phyloP scores from a whole-genome alignment of 2,888 invertebrate species.

The Vanessa cardui region DNA sequence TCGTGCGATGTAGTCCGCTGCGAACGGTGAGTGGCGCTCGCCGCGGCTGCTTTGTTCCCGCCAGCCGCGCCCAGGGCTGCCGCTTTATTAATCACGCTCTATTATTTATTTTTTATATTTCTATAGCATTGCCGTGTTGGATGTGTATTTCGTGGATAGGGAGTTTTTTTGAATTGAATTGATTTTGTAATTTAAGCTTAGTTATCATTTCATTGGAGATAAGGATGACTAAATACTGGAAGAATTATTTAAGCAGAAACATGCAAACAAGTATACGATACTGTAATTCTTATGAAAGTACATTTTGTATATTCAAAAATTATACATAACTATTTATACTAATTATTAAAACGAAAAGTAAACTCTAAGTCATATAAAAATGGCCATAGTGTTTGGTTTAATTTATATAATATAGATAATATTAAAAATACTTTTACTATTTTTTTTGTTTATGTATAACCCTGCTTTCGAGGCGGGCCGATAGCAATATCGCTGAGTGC shows the following conservation, averaged over 20 bases:
- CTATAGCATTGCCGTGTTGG: constrained; percentile 20
- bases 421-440: neutral
- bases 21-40: constrained; percentile 70
- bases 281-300: too few species aligned
- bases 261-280: too few species aligned
- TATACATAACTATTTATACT: too few species aligned
- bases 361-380: neutral
- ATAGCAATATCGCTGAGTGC: constrained; percentile 80
- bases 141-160: constrained; percentile 3
- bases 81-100: constrained; percentile 41
- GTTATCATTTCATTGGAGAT: neutral
- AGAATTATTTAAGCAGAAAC: neutral
- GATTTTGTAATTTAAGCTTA: neutral
- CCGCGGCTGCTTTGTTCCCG: constrained; percentile 78
- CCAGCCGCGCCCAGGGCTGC: constrained; percentile 70
- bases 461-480: constrained; percentile 64
- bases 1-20: constrained; percentile 45
- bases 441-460: constrained; percentile 10
- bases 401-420: neutral
- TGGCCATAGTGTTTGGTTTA: too few species aligned
- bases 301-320: too few species aligned
- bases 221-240: neutral
- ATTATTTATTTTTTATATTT: constrained; percentile 42
- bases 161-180: constrained; percentile 4
- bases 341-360: too few species aligned